Base-by-base conservation (phyloP, 2,888 invertebrate species). In the Gymnoscelis rufifasciata region DNA sequence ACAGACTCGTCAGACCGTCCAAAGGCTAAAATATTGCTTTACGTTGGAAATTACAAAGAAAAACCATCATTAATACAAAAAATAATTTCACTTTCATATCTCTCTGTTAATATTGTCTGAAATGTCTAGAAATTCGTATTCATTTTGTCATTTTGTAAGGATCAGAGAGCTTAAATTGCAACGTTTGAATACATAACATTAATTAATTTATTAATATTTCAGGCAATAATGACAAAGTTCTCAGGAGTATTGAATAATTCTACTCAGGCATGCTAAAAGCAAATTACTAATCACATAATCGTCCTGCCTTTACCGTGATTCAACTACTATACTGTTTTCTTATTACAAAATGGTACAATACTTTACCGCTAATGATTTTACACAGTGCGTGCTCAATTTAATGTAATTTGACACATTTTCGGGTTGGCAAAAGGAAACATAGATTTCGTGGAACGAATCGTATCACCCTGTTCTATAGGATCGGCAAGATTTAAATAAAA, bases 11-110 rank as follows among this genome's bases (percentile, higher is more conserved):
- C 78, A 76, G 82, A 76, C 80, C 81, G 78, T 75, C 76, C 60
- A 48, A 78, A 81, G 78, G 79, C 80, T 68, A 73, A 19, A 75
- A 77, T 83, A 84, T 83, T 84, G 83, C 83, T 83, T 56, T 52
- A 66, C 60, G 62, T 73, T 72, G 43, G 56, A 62, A 49, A 48
- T 70, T 58, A 62, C 64, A 53, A 56, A 59, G 52, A 48, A 47
- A 52, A 47, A n/a, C 45, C 45, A 38, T 41, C 55, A 46, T 51
- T 50, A 54, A 51, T 58, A 55, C 57, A 51, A 52, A 54, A 56
- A 51, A 57, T 56, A 52, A 51, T 49, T 44, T 46, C 38, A 51
- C 48, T 36, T 36, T 33, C 15, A 15, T 27, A 35, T 28, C 13
- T 29, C 35, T 38, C 38, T 14, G 27, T 37, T 38, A 35, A 12